Conservation (phyloP, 2,797 vertebrate species). For the Loriculus beryllinus region DNA sequence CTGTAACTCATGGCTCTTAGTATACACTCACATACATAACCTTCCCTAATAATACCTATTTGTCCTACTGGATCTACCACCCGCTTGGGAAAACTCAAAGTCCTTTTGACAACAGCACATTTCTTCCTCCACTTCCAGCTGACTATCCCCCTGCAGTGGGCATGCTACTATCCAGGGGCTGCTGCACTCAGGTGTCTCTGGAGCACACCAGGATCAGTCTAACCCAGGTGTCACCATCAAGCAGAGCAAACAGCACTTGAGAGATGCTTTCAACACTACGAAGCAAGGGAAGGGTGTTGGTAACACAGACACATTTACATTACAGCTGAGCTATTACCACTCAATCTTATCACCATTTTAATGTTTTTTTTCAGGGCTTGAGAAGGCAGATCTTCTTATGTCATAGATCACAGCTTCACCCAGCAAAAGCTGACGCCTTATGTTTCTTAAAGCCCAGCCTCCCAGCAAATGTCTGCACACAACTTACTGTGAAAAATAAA, state of each 20-base stretch:
- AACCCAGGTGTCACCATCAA: background rate
- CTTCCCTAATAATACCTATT: rapidly evolving
- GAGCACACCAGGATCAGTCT: background rate
- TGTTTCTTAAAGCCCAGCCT: background rate
- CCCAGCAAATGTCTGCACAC: background rate
- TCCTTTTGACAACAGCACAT: background rate
- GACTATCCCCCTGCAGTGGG: background rate
- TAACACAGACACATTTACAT: background rate
- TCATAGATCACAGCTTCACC: background rate
- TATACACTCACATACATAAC: background rate
- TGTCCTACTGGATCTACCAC: rapidly evolving
- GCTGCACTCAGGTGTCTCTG: rapidly evolving
- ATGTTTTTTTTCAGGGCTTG: background rate
- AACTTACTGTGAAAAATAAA: background rate
- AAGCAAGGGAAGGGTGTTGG: no score
- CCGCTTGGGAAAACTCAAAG: background rate
- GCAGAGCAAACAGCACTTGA: background rate
- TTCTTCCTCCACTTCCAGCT: background rate
- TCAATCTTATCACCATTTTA: background rate
- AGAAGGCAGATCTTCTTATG: background rate
- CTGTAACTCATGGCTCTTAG: background rate
- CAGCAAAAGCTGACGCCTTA: background rate
- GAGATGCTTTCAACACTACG: background rate
- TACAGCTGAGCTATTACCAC: background rate
- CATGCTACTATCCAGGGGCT: no score